phyloP scores from a whole-genome alignment of 2,113 vertebrate genomes.

The Microcebus tavaratra region DNA sequence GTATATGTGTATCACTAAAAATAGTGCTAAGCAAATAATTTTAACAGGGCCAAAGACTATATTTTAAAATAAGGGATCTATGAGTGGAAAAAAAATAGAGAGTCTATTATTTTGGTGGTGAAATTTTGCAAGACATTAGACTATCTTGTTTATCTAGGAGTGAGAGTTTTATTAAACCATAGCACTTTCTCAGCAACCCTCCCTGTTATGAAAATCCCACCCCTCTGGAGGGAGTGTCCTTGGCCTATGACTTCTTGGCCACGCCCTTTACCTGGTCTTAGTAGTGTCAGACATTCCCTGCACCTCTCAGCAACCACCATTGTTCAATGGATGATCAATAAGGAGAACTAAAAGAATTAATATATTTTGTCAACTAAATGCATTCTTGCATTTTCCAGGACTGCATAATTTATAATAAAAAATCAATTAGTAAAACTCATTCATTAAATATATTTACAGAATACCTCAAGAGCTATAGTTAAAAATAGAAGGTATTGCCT shows the following conservation, averaged over 20 bases:
- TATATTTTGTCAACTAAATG: slow-evolving; percentile 61
- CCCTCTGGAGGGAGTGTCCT: accelerated
- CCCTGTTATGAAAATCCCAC: not conserved
- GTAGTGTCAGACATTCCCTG: not conserved
- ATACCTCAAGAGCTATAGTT: slow-evolving; percentile 51
- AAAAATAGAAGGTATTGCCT: slow-evolving; percentile 73
- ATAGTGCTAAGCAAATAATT: not conserved
- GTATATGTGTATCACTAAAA: not conserved
- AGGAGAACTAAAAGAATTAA: slow-evolving; percentile 53
- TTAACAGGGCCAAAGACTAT: not conserved
- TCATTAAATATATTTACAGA: slow-evolving; percentile 73
- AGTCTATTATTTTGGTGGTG: not conserved
- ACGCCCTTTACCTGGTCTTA: not conserved
- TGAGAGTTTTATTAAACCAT: not conserved
- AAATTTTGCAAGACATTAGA: not conserved
- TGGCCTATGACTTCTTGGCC: not conserved
- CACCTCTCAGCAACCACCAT: not conserved
- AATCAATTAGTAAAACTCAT: slow-evolving; percentile 75
- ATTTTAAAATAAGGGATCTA: not conserved
- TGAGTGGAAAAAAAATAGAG: not conserved
- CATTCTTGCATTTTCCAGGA: slow-evolving; percentile 65
- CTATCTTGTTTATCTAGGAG: not conserved
- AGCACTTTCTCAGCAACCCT: not conserved
- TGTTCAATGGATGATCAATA: slow-evolving; percentile 35
- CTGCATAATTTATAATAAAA: slow-evolving; percentile 77